Base-by-base conservation (phyloP, 2,113 vertebrate genomes). In the Zapus hudsonius region DNA sequence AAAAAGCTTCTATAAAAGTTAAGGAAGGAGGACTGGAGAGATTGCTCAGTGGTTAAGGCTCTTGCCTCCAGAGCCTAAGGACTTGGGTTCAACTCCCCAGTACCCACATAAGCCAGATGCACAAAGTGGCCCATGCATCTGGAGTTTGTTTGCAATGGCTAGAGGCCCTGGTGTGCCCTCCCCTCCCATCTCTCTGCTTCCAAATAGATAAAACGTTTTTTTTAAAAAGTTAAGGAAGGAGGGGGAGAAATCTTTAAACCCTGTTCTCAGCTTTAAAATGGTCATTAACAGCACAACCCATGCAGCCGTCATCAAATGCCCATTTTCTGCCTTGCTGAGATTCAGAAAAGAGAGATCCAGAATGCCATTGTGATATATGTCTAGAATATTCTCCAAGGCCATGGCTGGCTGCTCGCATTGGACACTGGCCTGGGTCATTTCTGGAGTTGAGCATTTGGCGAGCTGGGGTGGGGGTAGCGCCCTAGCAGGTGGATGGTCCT, bases 221-320 rank as follows among this genome's bases (percentile, higher is more conserved):
- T 63, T 63, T 63, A 63, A 63, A 29, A 16, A 52, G 16, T 52
- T 52, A 52, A 52, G 52, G 40, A 29, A 47, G n/a, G 64, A 29
- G 40, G 11, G 44, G 1, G 2, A n/a, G 42, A 79, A 16, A 16
- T 59, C 85, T 88, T 55, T 23, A 31, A 67, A 69, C 29, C n/a
- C 15, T 25, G 25, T 25, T 27, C 57, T 64, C 8, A 10, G 63
- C n/a, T 76, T 82, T 44, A 15, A 3, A 0, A 2, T 5, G 12
- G 69, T n/a, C 10, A 2, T 55, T 0, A 33, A 11, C 1, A 6
- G 57, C 7, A 2, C 16, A 17, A n/a, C 27, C 20, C 11, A 0
- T 4, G 0, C 5, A 29, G 81, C 31, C 0, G 3, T 1, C 29
- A 25, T 19, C 9, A 13, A 40, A 66, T 6, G 1, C 15, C 29